phyloP scores from a whole-genome alignment of 1,140 invertebrate genomes.

The Hylaeus volcanicus region DNA sequence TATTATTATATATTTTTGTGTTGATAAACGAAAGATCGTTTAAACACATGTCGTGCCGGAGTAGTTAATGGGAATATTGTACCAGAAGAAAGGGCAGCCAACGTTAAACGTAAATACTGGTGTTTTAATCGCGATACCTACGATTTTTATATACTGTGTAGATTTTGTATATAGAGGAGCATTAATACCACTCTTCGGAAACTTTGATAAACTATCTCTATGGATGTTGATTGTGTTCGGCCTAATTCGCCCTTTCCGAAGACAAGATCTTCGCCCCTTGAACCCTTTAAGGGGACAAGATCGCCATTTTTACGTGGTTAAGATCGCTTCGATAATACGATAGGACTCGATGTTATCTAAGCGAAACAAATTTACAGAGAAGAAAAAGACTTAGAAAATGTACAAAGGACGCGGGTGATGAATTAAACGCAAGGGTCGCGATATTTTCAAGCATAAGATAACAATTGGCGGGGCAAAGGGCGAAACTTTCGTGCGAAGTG shows the following conservation, averaged over 20 bases:
- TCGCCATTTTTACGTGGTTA: too few relatives aligned
- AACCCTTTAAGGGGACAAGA: not conserved
- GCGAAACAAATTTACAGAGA: not conserved
- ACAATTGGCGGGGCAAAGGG: not conserved
- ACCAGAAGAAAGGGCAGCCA: not conserved
- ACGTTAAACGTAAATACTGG: not conserved
- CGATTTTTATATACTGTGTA: constrained; percentile 59
- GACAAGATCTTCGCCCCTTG: constrained; percentile 30
- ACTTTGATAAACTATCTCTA: constrained; percentile 33
- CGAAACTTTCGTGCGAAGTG: constrained; percentile 6
- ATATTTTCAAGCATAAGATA: constrained; percentile 13
- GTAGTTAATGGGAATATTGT: not conserved
- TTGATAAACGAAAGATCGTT: too few relatives aligned
- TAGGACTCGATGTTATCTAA: not conserved
- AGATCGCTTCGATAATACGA: not conserved
- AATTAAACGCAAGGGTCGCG: not conserved
- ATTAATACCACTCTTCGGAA: constrained; percentile 3
- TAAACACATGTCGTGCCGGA: not conserved
- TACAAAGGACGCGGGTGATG: constrained; percentile 19
- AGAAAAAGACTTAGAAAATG: constrained; percentile 30
- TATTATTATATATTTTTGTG: too few relatives aligned
- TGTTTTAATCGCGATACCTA: constrained; percentile 29
- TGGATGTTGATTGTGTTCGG: constrained; percentile 49
- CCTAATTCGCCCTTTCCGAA: constrained; percentile 36
- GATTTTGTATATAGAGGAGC: constrained; percentile 56